Evolutionary conservation across 2,113 vertebrate genomes (phyloP), one percentile per base, ranked within the genome.

Genomic region (Odobenus rosmarus): DNA sequence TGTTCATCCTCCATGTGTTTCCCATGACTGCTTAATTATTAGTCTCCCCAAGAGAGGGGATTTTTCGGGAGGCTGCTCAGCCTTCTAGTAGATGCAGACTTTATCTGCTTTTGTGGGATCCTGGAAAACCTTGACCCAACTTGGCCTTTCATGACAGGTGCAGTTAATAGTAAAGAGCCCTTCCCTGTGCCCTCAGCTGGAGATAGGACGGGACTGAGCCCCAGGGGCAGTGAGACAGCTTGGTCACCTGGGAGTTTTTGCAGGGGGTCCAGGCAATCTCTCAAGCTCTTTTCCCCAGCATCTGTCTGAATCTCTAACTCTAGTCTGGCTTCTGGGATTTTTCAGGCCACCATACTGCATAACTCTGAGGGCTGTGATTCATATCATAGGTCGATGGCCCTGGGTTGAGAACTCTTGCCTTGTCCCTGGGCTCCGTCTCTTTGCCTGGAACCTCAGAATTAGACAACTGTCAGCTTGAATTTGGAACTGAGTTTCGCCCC

Each of bases 11-110:
- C 79, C 80, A 53, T 49, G 72, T 82, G 87, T 97, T 88, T 96
- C 88, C 92, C 71, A 77, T 97, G 94, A 96, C 96, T 96, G 93
- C 96, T 97, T 97, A 97, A 98, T 97, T 95, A 97, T 69, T 79
- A 92, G 79, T 72, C 79, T 97, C 95, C 96, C 96, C 74, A 53
- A 81, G 95, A 83, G 94, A 95, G 42, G 36, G 42, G 24, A 28
- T 55, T 26, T 93, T 92, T 95, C 57, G 81, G 77, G 80, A 94
- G 67, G 80, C 62, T 97, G 90, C 76, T 94, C 93, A 83, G 72
- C 59, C 72, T 93, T 91, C 72, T 2, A 86, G 61, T 90, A 96
- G 92, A 93, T 76, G 39, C 88, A 96, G 81, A 97, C 24, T 81
- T 95, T 55, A 94, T 90, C 55, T 92, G 55, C 87, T 86, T 84